Evolutionary conservation across 2,113 vertebrate species (phyloP).

Genomic region (Mesocricetus auratus): DNA sequence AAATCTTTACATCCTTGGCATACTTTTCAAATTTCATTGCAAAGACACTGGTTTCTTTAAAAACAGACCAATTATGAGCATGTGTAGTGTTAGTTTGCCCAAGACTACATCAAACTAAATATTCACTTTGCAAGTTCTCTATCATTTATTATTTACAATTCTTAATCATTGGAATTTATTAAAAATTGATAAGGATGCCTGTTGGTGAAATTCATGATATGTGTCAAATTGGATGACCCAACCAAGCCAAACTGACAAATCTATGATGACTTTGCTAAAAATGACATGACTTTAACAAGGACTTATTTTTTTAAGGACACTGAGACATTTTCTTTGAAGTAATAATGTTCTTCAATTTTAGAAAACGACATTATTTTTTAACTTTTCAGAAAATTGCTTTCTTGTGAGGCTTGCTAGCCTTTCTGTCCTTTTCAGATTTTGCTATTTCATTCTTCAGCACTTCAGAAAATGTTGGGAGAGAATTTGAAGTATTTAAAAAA

Average conservation of each 20-base stretch:
- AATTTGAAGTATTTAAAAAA: slow-evolving; percentile 79
- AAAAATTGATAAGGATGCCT: slow-evolving; percentile 83
- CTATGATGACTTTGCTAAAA: slow-evolving; percentile 76
- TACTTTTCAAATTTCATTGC: slow-evolving; percentile 44
- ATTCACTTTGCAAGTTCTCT: slow-evolving; percentile 84
- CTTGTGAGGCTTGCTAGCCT: slow-evolving; percentile 85
- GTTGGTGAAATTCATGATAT: slow-evolving; percentile 78
- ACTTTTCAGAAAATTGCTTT: slow-evolving; percentile 82
- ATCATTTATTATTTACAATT: slow-evolving; percentile 87
- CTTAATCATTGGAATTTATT: slow-evolving; percentile 86
- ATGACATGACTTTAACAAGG: slow-evolving; percentile 82
- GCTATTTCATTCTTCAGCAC: slow-evolving; percentile 86
- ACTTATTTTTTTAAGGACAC: slow-evolving; percentile 85
- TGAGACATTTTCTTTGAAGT: slow-evolving; percentile 83
- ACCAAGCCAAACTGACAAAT: slow-evolving; percentile 85
- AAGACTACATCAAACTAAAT: slow-evolving; percentile 87
- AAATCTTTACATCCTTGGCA: neutral
- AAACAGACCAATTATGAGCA: slow-evolving; percentile 71
- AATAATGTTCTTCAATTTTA: slow-evolving; percentile 82
- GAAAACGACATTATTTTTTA: slow-evolving; percentile 69
- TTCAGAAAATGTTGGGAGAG: slow-evolving; percentile 75
- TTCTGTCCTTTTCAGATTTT: slow-evolving; percentile 82
- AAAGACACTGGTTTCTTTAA: slow-evolving; percentile 62
- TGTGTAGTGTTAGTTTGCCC: slow-evolving; percentile 78
- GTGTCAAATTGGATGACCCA: slow-evolving; percentile 78